phyloP scores from a whole-genome alignment of 92 coral and sea anemone species.

The Micromussa lordhowensis region DNA sequence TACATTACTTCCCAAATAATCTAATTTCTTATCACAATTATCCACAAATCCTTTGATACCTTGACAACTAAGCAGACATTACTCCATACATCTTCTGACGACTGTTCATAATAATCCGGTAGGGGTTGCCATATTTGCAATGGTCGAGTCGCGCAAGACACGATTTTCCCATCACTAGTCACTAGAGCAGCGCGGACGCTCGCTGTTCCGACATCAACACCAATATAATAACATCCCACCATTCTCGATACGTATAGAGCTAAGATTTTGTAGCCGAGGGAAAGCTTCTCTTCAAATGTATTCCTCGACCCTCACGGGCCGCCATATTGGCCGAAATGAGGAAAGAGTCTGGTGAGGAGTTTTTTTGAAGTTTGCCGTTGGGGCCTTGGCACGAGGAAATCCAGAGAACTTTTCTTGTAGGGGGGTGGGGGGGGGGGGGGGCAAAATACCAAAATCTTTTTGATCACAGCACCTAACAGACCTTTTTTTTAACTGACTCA shows the following conservation, averaged over 20 bases:
- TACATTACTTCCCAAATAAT: not conserved
- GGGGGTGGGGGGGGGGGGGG: too few species aligned
- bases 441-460: too few species aligned
- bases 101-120: conserved; percentile 74
- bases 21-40: not conserved
- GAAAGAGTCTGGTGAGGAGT: too few species aligned
- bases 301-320: not conserved
- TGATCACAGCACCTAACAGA: too few species aligned
- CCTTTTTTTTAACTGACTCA: too few species aligned
- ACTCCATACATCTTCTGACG: conserved; percentile 82
- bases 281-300: not conserved
- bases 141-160: conserved; percentile 56
- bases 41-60: conserved; percentile 50
- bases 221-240: conserved; percentile 58
- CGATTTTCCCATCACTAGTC: conserved; percentile 68
- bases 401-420: too few species aligned
- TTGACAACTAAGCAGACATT: conserved; percentile 84
- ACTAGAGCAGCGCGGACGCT: conserved; percentile 92
- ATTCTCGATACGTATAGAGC: not conserved
- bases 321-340: conserved; percentile 1
- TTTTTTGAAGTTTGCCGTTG: too few species aligned
- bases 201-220: conserved; percentile 93
- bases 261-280: not conserved
- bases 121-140: conserved; percentile 81
- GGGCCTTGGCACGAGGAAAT: too few species aligned